Evolutionary conservation across 2,888 invertebrate species (phyloP), one percentile per base, ranked within the genome.

Genomic region (Vandiemenella viatica): DNA sequence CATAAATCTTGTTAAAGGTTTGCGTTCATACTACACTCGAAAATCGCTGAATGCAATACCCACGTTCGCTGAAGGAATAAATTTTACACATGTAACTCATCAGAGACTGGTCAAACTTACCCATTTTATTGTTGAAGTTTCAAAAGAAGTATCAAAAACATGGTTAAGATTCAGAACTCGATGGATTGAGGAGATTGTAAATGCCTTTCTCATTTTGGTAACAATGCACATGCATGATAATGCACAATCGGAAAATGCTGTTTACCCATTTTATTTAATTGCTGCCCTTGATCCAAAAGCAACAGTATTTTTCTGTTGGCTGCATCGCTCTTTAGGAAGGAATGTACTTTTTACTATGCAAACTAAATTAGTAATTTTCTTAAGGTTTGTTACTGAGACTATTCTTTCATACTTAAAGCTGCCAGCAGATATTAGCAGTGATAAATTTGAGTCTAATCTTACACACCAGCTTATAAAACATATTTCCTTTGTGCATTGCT

Each of bases 221-320:
- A 18, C 47, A 15, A 43, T 50, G 23, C 50, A 50, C 21, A 37
- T 32, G 21, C 26, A 19, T 21, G 45, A 50, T 6, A 38, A 18
- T 15, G 16, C 37, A 37, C 10, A 21, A 43, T n/a, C 18, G 15
- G 8, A 42, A 32, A 21, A 15, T 17, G 17, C 37, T 45, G 5
- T 50, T 6, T 46, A 42, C 16, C 54, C 54, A 26, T 49, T 50
- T 18, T 37, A 46, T 32, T 43, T 52, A 16, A 18, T 54, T 5
- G 20, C 52, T n/a, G 32, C 41, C 18, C 16, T 54, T 8, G 54
- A 54, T 44, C 52, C 54, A 16, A 42, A 37, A 13, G 54, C 54
- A 16, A 21, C 7, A 8, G 52, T 52, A 52, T 52, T 44, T 21
- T 26, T 17, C 3, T 26, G 41, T n/a, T 46, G 48, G 49, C 42